Conservation (phyloP, 2,797 vertebrate genomes). For the Propithecus perrieri region DNA sequence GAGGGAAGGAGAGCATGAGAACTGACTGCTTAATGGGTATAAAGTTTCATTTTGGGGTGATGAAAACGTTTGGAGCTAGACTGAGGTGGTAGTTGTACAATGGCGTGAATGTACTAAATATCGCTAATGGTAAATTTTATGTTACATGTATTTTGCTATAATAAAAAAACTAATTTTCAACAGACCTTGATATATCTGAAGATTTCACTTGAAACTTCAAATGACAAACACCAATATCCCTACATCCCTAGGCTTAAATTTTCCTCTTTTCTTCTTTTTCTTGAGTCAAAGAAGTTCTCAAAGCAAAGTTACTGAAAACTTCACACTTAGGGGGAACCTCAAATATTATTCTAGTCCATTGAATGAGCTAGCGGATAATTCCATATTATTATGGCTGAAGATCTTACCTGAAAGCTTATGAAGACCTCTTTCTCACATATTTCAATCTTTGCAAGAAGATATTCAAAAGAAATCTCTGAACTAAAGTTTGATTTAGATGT, state of each 20-base stretch:
- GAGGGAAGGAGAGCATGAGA: background rate
- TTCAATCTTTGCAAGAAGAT: background rate
- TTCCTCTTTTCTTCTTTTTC: background rate
- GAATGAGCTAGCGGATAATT: constrained; percentile 27
- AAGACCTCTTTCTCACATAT: background rate
- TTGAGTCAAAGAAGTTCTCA: background rate
- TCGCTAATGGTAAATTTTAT: background rate
- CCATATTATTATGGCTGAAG: background rate
- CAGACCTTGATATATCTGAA: background rate
- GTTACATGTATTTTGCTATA: background rate
- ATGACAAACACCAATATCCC: background rate
- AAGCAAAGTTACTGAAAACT: constrained; percentile 43
- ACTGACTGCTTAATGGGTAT: background rate
- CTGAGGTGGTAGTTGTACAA: background rate
- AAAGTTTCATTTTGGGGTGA: background rate
- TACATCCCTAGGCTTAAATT: background rate
- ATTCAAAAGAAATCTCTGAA: background rate
- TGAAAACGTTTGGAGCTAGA: background rate
- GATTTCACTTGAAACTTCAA: background rate
- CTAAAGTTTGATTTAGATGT: constrained; percentile 4
- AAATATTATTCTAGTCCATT: background rate
- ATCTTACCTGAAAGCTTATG: background rate
- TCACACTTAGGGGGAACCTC: background rate
- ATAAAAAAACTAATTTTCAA: constrained; percentile 13
- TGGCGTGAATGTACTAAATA: background rate